Conservation (phyloP, 2,888 invertebrate species). For the Anoplius nigerrimus region DNA sequence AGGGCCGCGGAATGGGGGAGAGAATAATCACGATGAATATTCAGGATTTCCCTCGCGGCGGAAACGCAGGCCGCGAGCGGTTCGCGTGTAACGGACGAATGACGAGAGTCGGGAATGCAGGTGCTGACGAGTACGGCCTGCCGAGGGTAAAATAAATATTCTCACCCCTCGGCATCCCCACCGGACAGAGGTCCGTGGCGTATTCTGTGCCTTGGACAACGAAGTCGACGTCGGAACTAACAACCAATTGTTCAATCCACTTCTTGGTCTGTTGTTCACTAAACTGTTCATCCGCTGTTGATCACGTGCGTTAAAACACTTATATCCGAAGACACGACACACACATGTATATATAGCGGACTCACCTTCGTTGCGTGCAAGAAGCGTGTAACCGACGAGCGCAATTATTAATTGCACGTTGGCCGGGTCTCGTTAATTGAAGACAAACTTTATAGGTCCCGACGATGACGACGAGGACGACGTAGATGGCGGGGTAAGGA, state of each 20-base stretch:
- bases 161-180: too few relatives aligned
- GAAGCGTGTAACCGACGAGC: conserved; percentile 4
- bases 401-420: conserved; percentile 44
- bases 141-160: too few relatives aligned
- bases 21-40: conserved; percentile 50
- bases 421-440: conserved; percentile 41
- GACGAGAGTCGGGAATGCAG: conserved; percentile 25
- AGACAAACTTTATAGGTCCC: conserved; percentile 40
- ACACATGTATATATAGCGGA: too few relatives aligned
- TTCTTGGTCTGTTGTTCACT: too few relatives aligned
- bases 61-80: conserved; percentile 25
- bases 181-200: too few relatives aligned
- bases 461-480: too few relatives aligned
- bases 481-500: conserved; percentile 29
- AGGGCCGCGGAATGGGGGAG: conserved; percentile 1
- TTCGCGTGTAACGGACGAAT: conserved; percentile 31
- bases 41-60: conserved; percentile 37
- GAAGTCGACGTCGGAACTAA: too few relatives aligned
- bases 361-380: not conserved
- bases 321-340: too few relatives aligned
- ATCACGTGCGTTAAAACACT: too few relatives aligned
- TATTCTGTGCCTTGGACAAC: too few relatives aligned
- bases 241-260: too few relatives aligned
- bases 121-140: not conserved
- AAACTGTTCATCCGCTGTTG: not conserved